Evolutionary conservation across 2,113 vertebrate species (phyloP).

Genomic region (Baryphthengus martii): DNA sequence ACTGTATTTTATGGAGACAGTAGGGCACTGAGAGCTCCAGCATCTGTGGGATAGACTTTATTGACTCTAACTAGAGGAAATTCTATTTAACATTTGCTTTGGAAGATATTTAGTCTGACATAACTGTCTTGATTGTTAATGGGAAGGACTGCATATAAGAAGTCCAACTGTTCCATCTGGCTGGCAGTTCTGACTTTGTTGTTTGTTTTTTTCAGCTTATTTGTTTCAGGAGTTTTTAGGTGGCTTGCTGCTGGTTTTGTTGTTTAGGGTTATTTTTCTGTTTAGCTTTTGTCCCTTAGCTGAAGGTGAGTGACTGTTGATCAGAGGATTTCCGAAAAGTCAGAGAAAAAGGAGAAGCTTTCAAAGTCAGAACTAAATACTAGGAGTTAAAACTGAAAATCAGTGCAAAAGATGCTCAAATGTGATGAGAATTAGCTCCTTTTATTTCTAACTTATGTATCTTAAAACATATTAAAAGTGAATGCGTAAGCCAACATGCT

Average conservation of each 20-base stretch:
- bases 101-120: slow-evolving; percentile 17
- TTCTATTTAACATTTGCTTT: background rate
- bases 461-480: background rate
- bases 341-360: background rate
- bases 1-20: background rate
- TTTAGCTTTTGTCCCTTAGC: background rate
- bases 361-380: background rate
- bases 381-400: background rate
- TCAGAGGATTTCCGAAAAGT: background rate
- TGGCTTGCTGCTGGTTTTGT: background rate
- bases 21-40: background rate
- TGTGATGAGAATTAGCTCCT: background rate
- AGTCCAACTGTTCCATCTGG: background rate
- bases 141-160: background rate
- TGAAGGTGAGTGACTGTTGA: background rate
- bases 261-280: background rate
- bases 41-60: background rate
- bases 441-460: background rate
- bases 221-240: background rate
- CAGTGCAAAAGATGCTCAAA: background rate
- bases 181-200: background rate
- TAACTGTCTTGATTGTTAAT: background rate
- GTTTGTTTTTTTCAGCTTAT: background rate
- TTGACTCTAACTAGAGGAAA: background rate
- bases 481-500: background rate